Conservation (phyloP, 2,113 vertebrate genomes). For the Eulemur macaco region DNA sequence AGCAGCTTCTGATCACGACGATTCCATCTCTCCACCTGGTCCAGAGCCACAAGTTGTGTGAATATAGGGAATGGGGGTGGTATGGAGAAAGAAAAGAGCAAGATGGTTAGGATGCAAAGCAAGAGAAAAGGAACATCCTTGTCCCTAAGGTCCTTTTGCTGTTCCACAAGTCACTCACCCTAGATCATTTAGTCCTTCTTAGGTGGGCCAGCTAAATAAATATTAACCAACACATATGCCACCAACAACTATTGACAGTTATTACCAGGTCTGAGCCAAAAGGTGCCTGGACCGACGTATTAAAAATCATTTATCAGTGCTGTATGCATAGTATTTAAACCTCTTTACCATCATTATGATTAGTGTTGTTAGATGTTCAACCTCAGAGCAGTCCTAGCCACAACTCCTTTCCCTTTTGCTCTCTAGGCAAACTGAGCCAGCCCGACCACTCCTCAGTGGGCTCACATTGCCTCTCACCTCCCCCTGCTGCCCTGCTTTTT, state of each 20-base stretch:
- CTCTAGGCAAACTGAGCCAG: neutral
- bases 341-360: neutral
- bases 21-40: conserved; percentile 89
- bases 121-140: neutral
- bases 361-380: neutral
- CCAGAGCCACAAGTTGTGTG: neutral
- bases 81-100: neutral
- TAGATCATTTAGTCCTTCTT: neutral
- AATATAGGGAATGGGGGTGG: neutral
- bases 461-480: neutral
- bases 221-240: neutral
- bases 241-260: neutral
- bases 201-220: neutral
- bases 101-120: neutral
- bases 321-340: neutral
- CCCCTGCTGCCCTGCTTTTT: neutral
- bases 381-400: neutral
- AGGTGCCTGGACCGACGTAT: neutral
- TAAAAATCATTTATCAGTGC: neutral
- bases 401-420: neutral
- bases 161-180: neutral
- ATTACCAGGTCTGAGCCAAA: neutral
- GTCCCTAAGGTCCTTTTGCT: neutral
- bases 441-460: neutral
- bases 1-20: conserved; percentile 94